Evolutionary conservation across 2,888 invertebrate genomes (phyloP).

Genomic region (Drosophila birchii): DNA sequence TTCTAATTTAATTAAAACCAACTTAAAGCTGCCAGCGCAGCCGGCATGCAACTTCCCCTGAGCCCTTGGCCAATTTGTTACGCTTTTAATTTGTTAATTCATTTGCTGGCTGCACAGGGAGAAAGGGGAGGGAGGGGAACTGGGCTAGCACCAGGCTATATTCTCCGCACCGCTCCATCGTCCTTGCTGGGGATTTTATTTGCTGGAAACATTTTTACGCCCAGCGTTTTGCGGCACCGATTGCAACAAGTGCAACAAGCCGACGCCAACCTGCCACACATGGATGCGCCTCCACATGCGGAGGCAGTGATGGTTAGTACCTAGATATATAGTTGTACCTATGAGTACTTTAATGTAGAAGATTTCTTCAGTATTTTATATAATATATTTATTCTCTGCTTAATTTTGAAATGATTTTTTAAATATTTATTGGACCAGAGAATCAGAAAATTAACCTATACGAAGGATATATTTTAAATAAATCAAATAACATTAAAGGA

Average conservation of each 20-base stretch:
- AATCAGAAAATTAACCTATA: not conserved
- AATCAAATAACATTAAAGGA: not conserved
- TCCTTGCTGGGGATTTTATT: constrained; percentile 39
- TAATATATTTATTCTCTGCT: rapidly evolving
- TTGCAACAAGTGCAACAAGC: constrained; percentile 60
- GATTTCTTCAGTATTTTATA: not conserved
- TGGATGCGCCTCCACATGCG: constrained; percentile 31
- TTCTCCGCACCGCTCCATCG: not conserved
- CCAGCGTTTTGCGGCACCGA: constrained; percentile 41
- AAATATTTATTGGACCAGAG: not conserved
- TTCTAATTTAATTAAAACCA: constrained; percentile 76
- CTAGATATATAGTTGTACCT: not conserved
- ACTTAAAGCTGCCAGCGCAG: constrained; percentile 59
- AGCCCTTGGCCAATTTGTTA: constrained; percentile 69
- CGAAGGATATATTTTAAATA: not conserved
- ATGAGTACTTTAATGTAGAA: not conserved
- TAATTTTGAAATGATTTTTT: not conserved
- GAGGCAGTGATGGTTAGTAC: not conserved
- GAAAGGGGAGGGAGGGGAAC: not conserved
- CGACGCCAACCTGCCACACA: constrained; percentile 53
- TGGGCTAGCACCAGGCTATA: constrained; percentile 1
- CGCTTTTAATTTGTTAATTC: constrained; percentile 78
- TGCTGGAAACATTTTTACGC: constrained; percentile 50
- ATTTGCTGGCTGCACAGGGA: constrained; percentile 57
- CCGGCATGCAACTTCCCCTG: constrained; percentile 45